Conservation (phyloP, 1,140 invertebrate genomes). For the Euura saliciscinereae region DNA sequence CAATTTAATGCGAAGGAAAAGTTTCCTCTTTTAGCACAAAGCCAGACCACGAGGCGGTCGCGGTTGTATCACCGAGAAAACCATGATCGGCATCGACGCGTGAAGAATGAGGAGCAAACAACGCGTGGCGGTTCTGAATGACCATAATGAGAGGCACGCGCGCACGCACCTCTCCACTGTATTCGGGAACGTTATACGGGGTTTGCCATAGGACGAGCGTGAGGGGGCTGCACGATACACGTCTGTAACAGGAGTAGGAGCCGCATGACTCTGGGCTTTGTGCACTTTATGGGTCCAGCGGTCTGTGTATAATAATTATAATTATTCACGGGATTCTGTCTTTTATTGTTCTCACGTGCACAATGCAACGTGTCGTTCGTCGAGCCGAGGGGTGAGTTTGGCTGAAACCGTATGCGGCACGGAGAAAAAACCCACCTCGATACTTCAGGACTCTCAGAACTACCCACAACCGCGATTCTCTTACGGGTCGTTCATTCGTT, state of each 20-base stretch:
- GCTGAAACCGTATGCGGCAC: constrained; percentile 4
- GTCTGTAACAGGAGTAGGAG: constrained; percentile 9
- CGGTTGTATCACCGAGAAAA: too few species aligned
- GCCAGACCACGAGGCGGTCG: too few species aligned
- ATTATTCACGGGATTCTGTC: constrained; percentile 58
- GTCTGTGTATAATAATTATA: constrained; percentile 46
- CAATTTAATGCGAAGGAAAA: too few species aligned
- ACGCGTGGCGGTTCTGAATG: constrained; percentile 34
- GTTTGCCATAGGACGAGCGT: constrained; percentile 27
- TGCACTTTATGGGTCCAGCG: constrained; percentile 55
- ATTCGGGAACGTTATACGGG: not conserved
- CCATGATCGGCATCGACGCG: constrained; percentile 12
- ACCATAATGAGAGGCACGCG: constrained; percentile 45
- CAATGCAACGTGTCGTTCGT: not conserved
- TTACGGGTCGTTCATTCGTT: not conserved
- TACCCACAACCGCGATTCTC: not conserved
- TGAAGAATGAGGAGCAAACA: constrained; percentile 38
- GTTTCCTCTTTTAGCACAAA: too few species aligned
- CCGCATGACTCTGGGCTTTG: constrained; percentile 40
- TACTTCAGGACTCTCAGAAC: not conserved
- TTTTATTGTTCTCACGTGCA: constrained; percentile 45
- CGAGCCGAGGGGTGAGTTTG: not conserved
- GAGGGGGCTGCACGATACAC: constrained; percentile 12
- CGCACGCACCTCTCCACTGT: not conserved
- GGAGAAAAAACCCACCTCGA: not conserved